phyloP scores from a whole-genome alignment of 2,113 vertebrate species.

The Percina caprodes region DNA sequence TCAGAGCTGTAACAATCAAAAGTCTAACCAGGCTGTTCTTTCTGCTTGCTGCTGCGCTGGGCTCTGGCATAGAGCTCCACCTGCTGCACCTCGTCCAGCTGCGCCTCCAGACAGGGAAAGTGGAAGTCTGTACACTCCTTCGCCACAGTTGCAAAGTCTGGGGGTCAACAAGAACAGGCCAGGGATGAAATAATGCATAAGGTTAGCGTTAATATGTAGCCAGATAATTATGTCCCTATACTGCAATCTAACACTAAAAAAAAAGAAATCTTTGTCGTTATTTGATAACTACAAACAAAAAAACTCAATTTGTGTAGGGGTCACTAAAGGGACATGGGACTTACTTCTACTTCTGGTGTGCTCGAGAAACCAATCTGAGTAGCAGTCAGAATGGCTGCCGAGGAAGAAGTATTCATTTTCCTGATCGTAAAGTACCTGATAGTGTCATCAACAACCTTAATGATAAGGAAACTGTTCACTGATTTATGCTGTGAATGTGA shows the following conservation, averaged over 20 bases:
- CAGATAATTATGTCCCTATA: neutral
- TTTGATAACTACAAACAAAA: no score
- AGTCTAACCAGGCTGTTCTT: slow-evolving; percentile 86
- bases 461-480: no score
- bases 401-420: no score
- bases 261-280: neutral
- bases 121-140: slow-evolving; percentile 98
- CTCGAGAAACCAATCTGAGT: no score
- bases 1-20: slow-evolving; percentile 3
- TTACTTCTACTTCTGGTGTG: no score
- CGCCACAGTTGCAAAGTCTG: slow-evolving; percentile 96
- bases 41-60: slow-evolving; percentile 90
- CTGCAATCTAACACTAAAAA: neutral
- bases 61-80: slow-evolving; percentile 94
- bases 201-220: neutral
- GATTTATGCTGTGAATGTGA: no score
- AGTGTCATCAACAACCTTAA: no score
- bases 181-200: slow-evolving; percentile 1
- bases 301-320: no score
- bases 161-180: slow-evolving; percentile 2
- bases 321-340: no score
- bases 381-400: no score
- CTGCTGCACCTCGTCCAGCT: slow-evolving; percentile 95
- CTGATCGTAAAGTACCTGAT: no score
- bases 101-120: slow-evolving; percentile 92